phyloP scores from a whole-genome alignment of 1,140 invertebrate species.

The Zaprionus gabonicus region DNA sequence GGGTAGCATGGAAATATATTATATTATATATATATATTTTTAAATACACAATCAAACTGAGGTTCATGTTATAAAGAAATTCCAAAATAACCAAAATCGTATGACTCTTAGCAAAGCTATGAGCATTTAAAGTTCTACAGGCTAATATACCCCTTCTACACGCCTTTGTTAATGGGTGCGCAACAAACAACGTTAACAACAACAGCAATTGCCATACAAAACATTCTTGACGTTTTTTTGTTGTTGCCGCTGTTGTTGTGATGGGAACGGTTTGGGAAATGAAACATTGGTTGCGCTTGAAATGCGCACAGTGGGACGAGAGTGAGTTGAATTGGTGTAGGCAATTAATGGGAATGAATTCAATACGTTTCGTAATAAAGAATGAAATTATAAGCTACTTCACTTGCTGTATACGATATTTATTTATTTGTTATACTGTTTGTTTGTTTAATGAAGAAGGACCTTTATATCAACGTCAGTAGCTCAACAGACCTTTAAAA shows the following conservation, averaged over 20 bases:
- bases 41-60: not conserved
- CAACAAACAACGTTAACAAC: conserved; percentile 6
- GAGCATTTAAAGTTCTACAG: not conserved
- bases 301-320: conserved; percentile 49
- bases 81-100: not conserved
- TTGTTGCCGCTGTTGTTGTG: conserved; percentile 14
- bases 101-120: not conserved
- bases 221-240: conserved; percentile 55
- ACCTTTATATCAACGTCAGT: too few species aligned
- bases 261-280: conserved; percentile 47
- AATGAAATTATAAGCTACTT: too few species aligned
- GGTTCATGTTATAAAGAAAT: fast-evolving
- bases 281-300: conserved; percentile 62
- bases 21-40: not conserved
- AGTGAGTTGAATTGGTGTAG: not conserved
- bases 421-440: too few species aligned
- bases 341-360: not conserved
- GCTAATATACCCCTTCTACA: not conserved
- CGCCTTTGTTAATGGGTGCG: not conserved
- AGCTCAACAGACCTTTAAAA: too few species aligned
- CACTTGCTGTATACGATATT: too few species aligned
- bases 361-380: too few species aligned
- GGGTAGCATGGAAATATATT: not conserved
- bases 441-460: too few species aligned
- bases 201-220: conserved; percentile 37